Evolutionary conservation across 1,140 invertebrate genomes (phyloP), one percentile per base, ranked within the genome.

Genomic region (Drosophila serrata): DNA sequence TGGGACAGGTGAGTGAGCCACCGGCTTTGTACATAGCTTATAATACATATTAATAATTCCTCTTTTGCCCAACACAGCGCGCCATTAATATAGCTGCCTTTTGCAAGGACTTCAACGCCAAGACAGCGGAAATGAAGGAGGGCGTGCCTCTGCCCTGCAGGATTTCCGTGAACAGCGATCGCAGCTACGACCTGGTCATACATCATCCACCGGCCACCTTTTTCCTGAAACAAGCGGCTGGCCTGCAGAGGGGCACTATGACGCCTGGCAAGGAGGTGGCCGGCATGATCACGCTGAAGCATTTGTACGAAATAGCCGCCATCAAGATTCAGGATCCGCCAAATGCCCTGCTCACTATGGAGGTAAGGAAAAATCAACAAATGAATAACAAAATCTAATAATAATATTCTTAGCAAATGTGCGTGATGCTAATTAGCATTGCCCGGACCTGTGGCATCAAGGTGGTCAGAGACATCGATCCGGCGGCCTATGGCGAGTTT

Each of bases 61-160:
- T n/a, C n/a, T n/a, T n/a, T n/a, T n/a, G n/a, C n/a, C n/a, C n/a
- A n/a, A n/a, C n/a, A 17, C 91, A 99, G 97, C 95, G 98, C 90
- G 97, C 98, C 45, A 96, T 99, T 33, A 99, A 99, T 92, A 99
- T 99, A 82, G 96, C 97, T 49, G 95, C 96, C 51, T 99, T 99
- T 94, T 98, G 98, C 91, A 99, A 99, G 94, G 99, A 99, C 79
- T 99, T 99, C 82, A 99, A 99, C 94, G 96, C 97, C 85, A 96
- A 94, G 92, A 99, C 99, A 3, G 96, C 96, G 62, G 95, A 99
- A 81, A 96, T 98, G 24, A 99, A 98, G 93, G 95, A 96, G 92
- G 99, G 99, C 19, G 96, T 99, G 70, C 98, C 98, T 11, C 81
- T 99, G 51, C 98, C 98, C 3, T 96, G 95, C 63, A 94, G 95